A percentile compares a stretch with the other conserved stretches of the same genome.
phyloP scores from a whole-genome alignment of 2,113 vertebrate species.

The Poeciliopsis occidentalis region DNA sequence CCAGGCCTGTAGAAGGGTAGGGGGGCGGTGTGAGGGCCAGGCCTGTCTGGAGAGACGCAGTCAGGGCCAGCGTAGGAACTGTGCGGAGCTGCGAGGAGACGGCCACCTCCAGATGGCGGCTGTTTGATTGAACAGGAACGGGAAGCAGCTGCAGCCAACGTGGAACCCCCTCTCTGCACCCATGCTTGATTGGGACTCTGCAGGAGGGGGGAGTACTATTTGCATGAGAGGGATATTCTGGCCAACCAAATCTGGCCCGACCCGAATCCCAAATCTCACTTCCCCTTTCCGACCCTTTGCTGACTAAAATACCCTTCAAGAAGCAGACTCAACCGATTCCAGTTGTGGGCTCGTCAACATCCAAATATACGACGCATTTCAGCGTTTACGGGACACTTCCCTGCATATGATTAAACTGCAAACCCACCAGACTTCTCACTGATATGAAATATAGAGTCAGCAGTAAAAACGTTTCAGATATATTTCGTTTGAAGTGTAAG shows the following conservation, averaged over 20 bases:
- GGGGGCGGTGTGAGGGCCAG: conserved; percentile 66
- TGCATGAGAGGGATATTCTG: conserved; percentile 95
- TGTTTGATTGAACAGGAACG: conserved; percentile 85
- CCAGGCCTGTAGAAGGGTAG: conserved; percentile 24
- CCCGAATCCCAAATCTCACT: conserved; percentile 93
- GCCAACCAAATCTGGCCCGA: conserved; percentile 86
- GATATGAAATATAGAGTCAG: not conserved
- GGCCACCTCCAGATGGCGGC: conserved; percentile 84
- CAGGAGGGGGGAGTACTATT: conserved; percentile 84
- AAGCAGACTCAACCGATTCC: conserved; percentile 33
- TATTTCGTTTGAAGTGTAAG: not conserved
- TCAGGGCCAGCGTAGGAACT: conserved; percentile 71
- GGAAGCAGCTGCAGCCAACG: conserved; percentile 90
- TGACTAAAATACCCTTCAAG: conserved; percentile 56
- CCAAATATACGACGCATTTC: conserved; percentile 15
- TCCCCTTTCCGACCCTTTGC: conserved; percentile 82
- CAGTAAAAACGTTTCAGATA: not conserved
- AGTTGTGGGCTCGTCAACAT: conserved; percentile 19
- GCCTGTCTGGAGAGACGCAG: conserved; percentile 59
- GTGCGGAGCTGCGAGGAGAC: conserved; percentile 76
- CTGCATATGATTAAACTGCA: conserved; percentile 11
- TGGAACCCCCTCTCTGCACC: conserved; percentile 74
- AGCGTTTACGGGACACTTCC: not conserved
- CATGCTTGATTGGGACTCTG: conserved; percentile 87
- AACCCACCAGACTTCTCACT: not conserved